Conservation (phyloP, 2,113 vertebrate genomes). For the Leptocoma aspasia region DNA sequence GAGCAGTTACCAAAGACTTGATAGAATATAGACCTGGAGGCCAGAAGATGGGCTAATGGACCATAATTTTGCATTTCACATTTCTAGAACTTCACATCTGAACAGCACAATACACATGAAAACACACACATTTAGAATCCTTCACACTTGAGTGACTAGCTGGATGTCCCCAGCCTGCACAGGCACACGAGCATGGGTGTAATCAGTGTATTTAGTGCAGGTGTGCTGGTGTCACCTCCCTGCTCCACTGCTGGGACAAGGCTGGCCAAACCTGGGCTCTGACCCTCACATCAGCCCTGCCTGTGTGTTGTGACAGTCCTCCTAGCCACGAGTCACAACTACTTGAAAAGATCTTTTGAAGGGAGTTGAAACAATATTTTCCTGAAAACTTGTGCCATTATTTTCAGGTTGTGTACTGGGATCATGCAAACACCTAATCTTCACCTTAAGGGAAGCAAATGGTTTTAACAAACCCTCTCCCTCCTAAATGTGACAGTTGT, state of each 20-base stretch:
- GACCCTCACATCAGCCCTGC: not conserved
- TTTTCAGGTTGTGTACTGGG: not conserved
- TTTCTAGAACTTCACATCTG: not conserved
- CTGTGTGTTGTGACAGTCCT: too few species aligned
- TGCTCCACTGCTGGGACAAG: not conserved
- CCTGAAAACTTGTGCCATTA: not conserved
- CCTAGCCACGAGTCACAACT: rapidly evolving
- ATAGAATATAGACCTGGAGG: not conserved
- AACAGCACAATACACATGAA: not conserved
- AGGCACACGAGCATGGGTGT: rapidly evolving
- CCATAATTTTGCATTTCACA: not conserved
- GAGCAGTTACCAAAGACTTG: not conserved
- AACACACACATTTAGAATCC: not conserved
- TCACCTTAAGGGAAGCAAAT: not conserved
- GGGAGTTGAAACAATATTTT: not conserved
- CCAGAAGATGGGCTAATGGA: not conserved
- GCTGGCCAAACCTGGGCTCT: not conserved
- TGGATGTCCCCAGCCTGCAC: not conserved
- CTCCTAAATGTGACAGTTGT: not conserved
- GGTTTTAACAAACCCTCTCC: not conserved
- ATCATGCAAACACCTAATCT: not conserved
- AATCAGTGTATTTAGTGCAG: not conserved
- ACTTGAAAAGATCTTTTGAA: not conserved
- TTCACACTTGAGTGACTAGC: not conserved
- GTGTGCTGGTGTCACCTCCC: not conserved